Evolutionary conservation across 92 coral and sea anemone species (phyloP), one percentile per base, ranked within the genome.

Genomic region (Galaxea fascicularis): DNA sequence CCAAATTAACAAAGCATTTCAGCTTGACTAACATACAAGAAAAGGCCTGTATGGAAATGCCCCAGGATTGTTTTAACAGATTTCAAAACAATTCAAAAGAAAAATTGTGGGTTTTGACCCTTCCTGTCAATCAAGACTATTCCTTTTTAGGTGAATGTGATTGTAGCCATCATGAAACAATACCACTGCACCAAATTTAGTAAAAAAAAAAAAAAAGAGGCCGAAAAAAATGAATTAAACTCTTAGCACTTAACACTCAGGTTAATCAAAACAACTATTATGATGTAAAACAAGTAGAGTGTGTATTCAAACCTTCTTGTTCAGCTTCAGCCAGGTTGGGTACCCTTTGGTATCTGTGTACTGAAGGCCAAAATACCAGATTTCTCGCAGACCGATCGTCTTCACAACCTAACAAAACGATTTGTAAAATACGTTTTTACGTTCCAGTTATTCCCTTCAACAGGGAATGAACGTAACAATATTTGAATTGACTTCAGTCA

Each of bases 351-450:
- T 82, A 53, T 96, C 98, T 1, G 88, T 90, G 65, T 88, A 96
- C 56, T 88, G 91, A 26, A 96, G 82, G 8, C 99, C 99, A 54
- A 96, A 96, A 69, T 89, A 96, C 99, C 99, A 96, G 41, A 96
- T 89, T 76, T 96, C 99, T 24, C 99, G 96, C 46, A 96, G 67
- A 21, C 98, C 99, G 35, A 96, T 92, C 31, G 98, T 96, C 75
- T 96, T 96, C 49, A 93, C 95, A 49, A 96, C 99, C 99, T 96
- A 65, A 22, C n/a, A 22, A 44, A 27, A 10, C 29, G 57, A 10
- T 17, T 13, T 18, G 51, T 7, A 67, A 73, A 0, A 63, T 4
- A 22, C 30, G 27, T 16, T 46, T 21, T 79, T 51, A 49, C 11
- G 60, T 31, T 46, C 24, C 20, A 11, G 17, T 20, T 22, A 45